Evolutionary conservation across 2,888 invertebrate species (phyloP), one percentile per base, ranked within the genome.

Genomic region (Neoscelio sp.): DNA sequence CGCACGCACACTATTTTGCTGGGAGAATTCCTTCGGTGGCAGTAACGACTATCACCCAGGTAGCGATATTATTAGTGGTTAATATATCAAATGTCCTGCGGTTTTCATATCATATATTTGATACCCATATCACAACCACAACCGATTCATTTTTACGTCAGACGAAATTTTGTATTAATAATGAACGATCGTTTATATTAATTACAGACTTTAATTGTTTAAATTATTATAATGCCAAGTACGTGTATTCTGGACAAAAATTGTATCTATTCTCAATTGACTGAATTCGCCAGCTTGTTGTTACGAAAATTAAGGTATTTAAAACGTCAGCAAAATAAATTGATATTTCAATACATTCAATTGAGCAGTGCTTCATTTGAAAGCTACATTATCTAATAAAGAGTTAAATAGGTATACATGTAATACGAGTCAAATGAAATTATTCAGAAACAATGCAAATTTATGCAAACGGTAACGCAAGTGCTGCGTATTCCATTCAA

Each of bases 401-500:
- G 60, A 62, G 54, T 52, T 60, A 54, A 60, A 70, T 33, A 64
- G 54, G 64, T 73, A 73, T 64, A 70, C 46, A 68, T 76, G 68
- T 70, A 64, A 76, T 64, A 44, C 56, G 62, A 44, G 52, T 15
- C 48, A 64, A 67, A 76, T 75, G 60, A 62, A 70, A 76, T 70
- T 64, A 76, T 76, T 76, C 60, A 62, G 54, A 50, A 76, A 76
- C 75, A 75, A 75, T 75, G 75, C 68, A 76, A 76, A 76, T 70
- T 26, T 64, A 76, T 76, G 76, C 76, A 64, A 76, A 70, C 48
- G 33, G 48, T 38, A 48, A 64, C 46, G 68, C 68, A 68, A 70
- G 40, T 62, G 28, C 64, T 60, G 46, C 52, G 35, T 54, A 54
- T 54, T 56, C 68, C 48, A 58, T 68, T 76, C 54, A 33, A 70